Base-by-base conservation (phyloP, 37 sponge, comb jelly and placozoan species). In the Chondrilla cf. caribensis region DNA sequence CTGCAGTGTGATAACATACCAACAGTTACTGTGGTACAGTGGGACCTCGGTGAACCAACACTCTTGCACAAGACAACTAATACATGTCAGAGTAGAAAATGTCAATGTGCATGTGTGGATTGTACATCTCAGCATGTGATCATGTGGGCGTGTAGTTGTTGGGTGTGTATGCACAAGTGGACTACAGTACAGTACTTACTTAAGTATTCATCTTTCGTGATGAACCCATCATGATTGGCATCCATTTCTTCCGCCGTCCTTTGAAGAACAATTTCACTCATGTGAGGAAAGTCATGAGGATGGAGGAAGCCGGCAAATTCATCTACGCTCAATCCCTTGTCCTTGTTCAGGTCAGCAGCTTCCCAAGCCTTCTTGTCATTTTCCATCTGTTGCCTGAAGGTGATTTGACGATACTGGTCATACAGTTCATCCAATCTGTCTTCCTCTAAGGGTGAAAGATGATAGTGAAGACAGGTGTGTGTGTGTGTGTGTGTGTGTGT, bases 231-330 rank as follows among this genome's bases (percentile, higher is more conserved):
- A 41, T 87, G 89, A 62, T 97, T 75, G 59, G 81, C 89, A 79
- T 97, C 97, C 87, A 94, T 90, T 54, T 97, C 95, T 39, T 77
- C 55, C 62, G 95, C 29, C 0, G 95, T 89, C 83, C 92, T 95
- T 9, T 89, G 76, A 28, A 96, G 58, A 15, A 93, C 91, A 21
- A 96, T 35, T 2, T 88, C 91, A 38, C 81, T 82, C 97, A 96
- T 96, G 81, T 93, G 88, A 0, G 77, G 64, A n/a, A 57, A 36
- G 17, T 93, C 93, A 60, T 96, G 94, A 67, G 86, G 97, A 79
- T 97, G 97, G 18, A 97, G 80, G 85, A 88, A 97, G 58, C 60
- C 62, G 7, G 83, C 86, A 78, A 86, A 94, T 72, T 97, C 97
- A 1, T 94, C 84, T 80, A 58, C 82, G 40, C 39, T 44, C 67